Evolutionary conservation across 2,113 vertebrate species (phyloP), one percentile per base, ranked within the genome.

Genomic region (Corydoras maculifer): DNA sequence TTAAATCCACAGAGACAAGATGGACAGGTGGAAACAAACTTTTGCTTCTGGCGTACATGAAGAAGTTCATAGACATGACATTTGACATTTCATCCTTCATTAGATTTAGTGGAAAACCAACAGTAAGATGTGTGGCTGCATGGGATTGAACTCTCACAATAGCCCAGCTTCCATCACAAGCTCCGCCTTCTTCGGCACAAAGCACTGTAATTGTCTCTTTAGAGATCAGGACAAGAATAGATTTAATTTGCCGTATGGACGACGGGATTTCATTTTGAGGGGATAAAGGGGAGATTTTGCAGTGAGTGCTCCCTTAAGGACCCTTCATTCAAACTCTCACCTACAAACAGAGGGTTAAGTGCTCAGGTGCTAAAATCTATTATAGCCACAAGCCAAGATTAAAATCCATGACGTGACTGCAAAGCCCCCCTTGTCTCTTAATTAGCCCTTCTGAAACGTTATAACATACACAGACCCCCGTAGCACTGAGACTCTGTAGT

Each of bases 311-410:
- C 62, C 29, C 18, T 30, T 4, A 35, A 70, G 58, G 68, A 30
- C 32, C 59, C 11, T 64, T 80, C 68, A 70, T 32, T 69, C 60
- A 63, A 55, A 64, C 32, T 0, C 65, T 72, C 61, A 62, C 32
- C 62, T 66, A 53, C 11, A 60, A 59, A 31, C 18, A 32, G 48
- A 55, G 25, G 58, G 57, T 29, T 57, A 70, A 68, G 54, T 4
- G 14, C 54, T 57, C 29, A 18, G 8, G 58, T 5, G 8, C 32
- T 9, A 63, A 65, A n/a, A 31, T 48, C 3, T 18, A 55, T 9
- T 11, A 49, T 43, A n/a, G 35, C 58, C 29, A 12, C 11, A 65
- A 32, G 14, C 5, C 48, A 43, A 25, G 7, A 57, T 48, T 55
- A 25, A 25, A 49, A 54, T 13, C 11, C 9, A 43, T 1, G 49